Conservation (phyloP, 1,140 invertebrate species). For the Rhagoletis pomonella region DNA sequence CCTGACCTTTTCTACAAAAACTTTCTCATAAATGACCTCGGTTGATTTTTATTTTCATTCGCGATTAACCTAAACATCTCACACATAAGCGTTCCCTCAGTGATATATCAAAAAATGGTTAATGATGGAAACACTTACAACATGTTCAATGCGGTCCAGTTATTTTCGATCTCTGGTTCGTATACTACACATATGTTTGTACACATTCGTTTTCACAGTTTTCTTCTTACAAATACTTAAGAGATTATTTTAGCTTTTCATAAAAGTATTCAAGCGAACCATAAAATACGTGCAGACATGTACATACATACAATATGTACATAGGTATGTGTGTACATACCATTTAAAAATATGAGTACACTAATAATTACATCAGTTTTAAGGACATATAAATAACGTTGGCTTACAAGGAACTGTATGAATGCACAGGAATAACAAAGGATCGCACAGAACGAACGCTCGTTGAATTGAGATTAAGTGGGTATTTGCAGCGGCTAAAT, state of each 20-base stretch:
- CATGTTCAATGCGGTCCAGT: too few relatives aligned
- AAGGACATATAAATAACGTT: background rate
- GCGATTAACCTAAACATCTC: too few relatives aligned
- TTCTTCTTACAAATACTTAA: background rate
- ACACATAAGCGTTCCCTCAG: too few relatives aligned
- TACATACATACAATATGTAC: too few relatives aligned
- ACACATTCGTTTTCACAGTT: too few relatives aligned
- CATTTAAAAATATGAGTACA: background rate
- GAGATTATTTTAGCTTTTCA: background rate
- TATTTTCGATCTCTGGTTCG: too few relatives aligned
- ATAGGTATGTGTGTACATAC: background rate
- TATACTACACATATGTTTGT: too few relatives aligned
- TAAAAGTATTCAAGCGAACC: background rate
- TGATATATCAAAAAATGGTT: too few relatives aligned
- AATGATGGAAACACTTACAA: too few relatives aligned
- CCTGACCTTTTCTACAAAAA: too few relatives aligned
- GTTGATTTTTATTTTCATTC: too few relatives aligned
- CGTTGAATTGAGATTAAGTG: conserved; percentile 46
- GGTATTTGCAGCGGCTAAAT: conserved; percentile 48
- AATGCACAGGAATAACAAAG: conserved; percentile 13
- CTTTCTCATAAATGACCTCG: too few relatives aligned
- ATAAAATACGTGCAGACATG: background rate
- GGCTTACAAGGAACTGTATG: conserved; percentile 17
- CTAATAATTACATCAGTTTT: conserved; percentile 39
- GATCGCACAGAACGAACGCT: background rate